phyloP scores from a whole-genome alignment of 2,888 invertebrate species.

The Temnothorax rugatulus region DNA sequence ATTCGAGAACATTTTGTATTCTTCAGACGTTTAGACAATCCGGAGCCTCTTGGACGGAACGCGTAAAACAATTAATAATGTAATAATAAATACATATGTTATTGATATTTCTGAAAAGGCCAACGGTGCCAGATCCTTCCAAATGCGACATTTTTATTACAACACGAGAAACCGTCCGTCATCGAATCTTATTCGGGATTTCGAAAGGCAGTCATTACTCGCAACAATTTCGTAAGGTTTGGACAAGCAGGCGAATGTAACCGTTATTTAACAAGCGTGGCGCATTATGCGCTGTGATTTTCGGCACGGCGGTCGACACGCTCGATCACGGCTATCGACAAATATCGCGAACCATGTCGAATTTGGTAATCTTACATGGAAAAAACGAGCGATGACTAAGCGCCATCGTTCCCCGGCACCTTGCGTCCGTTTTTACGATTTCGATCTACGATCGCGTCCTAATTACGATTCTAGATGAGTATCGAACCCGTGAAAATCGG shows the following conservation, averaged over 20 bases:
- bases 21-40: not conserved
- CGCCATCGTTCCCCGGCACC: not conserved
- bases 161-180: conserved; percentile 1
- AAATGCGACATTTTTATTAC: conserved; percentile 4
- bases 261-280: conserved; percentile 22
- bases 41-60: not conserved
- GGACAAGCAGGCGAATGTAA: conserved; percentile 32
- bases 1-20: not conserved
- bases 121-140: not conserved
- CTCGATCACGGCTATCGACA: conserved; percentile 1
- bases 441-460: conserved; percentile 8
- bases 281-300: conserved; percentile 33
- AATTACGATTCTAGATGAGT: conserved; percentile 1
- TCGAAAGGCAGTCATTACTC: conserved; percentile 31
- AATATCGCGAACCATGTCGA: conserved; percentile 25
- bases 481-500: conserved; percentile 6
- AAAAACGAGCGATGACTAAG: conserved; percentile 11
- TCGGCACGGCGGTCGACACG: conserved; percentile 28
- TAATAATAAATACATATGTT: not conserved
- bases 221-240: conserved; percentile 32
- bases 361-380: not conserved
- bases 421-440: conserved; percentile 19
- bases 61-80: not conserved
- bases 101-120: not conserved
- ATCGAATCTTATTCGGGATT: conserved; percentile 31